Evolutionary conservation across 92 coral and sea anemone genomes (phyloP), one percentile per base, ranked within the genome.

Genomic region (Palythoa grandiflora): DNA sequence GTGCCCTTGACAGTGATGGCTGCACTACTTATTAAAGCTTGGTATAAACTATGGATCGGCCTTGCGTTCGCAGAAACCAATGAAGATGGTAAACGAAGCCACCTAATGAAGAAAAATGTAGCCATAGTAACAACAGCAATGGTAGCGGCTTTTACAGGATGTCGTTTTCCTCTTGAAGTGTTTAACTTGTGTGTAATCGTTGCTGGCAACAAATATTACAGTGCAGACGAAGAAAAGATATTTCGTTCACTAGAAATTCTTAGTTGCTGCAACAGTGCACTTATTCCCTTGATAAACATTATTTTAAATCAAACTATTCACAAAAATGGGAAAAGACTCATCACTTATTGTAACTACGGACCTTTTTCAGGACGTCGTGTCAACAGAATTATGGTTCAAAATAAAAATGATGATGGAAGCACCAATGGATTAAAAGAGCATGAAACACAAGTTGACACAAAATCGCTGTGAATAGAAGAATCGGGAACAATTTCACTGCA

Each of bases 121-220:
- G n/a, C 86, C 75, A 81, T 48, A 39, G 75, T 52, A 81, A 81
- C 40, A 53, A 71, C 86, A 19, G 74, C 60, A 44, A 81, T 81
- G 71, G 86, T 65, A 66, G 65, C 75, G 19, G 11, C 40, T 15
- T 81, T 81, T 57, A 48, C 20, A 36, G 37, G 14, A 35, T 77
- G 83, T 77, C 53, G 83, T 36, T 77, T 77, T 51, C 83, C 83
- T 11, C 83, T 77, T 77, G 83, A 51, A 54, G 20, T 28, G 5
- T 35, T 51, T 77, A 16, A 16, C 4, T 55, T 77, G 68, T 17
- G 35, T 77, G 38, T 51, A 35, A 12, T 57, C 38, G 52, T 35
- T 35, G 38, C n/a, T 15, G 39, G 19, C 20, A 77, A 35, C 20
- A 17, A 19, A 20, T 13, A 6, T 14, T 53, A 77, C 21, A 38